Evolutionary conservation across 2,797 vertebrate species (phyloP), one percentile per base, ranked within the genome.

Genomic region (Pagetopsis macropterus): DNA sequence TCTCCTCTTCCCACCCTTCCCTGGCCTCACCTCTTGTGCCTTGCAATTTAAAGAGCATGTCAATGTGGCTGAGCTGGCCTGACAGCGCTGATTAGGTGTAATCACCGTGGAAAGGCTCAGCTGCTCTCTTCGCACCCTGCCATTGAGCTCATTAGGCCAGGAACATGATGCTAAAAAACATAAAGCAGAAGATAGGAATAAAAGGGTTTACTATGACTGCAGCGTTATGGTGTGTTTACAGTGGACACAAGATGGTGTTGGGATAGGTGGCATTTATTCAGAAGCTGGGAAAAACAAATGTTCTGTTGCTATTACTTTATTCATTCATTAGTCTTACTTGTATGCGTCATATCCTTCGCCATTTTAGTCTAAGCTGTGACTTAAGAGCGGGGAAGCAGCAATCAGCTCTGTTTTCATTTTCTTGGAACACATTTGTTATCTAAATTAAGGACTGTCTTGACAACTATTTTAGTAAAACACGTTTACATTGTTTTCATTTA

Each of bases 61-160:
- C 84, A 67, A 41, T 72, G 75, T 75, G 70, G 54, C 68, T 27
- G 70, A 31, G 41, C 52, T 23, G 71, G 71, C 65, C 51, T 56
- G 46, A 71, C 50, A 72, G 68, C 19, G 3, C 14, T 82, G 84
- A 89, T 87, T 88, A 83, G 72, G 64, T 44, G 44, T 82, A 87
- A 90, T 91, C 83, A 87, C 65, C 49, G 33, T 68, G 58, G 79
- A 91, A 74, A 87, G 87, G 57, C 72, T 88, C 85, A 82, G 74
- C 79, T 85, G 85, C 82, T 86, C 71, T 76, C 65, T 71, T 83
- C 43, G 13, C 78, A 64, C 63, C n/a, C 51, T 27, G 60, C 67
- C 67, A 59, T 76, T 76, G 82, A 84, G 84, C 86, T 86, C 80
- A 89, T 89, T 84, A 88, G 65, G 21, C 55, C 37, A 12, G 43